Base-by-base conservation (phyloP, 2,113 vertebrate species). In the Emberiza fucata region DNA sequence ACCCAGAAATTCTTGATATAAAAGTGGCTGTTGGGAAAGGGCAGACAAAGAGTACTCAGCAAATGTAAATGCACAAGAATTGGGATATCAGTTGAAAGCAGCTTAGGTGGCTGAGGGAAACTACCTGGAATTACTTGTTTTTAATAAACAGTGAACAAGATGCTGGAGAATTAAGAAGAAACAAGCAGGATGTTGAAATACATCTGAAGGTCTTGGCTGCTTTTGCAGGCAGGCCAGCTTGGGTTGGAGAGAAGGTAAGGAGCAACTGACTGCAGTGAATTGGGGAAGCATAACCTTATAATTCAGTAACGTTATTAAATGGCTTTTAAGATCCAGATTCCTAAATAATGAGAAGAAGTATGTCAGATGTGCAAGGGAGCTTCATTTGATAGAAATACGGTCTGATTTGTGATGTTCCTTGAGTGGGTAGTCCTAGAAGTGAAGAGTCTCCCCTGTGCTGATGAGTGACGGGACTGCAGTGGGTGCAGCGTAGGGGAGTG, bases 301-400 rank as follows among this genome's bases (percentile, higher is more conserved):
- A 25, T 50, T 50, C 48, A 50, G 48, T 25, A 50, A 25, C 14
- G 21, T 72, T 69, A 61, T 8, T 50, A 64, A 42, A 31, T 25
- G 24, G 17, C 19, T 83, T 94, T 83, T 53, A 64, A 81, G 77
- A 80, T 80, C 37, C 28, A 7, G 16, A 40, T 60, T 56, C n/a
- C 50, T 80, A 18, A 86, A 66, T 24, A 35, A 86, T 31, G 4
- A 19, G 9, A 80, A 60, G n/a, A 82, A 82, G 51, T 23, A 71
- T 6, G 15, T 64, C 39, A 82, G 71, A 23, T 70, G n/a, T 0
- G 0, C 0, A 5, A 65, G 45, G 47, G 39, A 70, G 17, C 37
- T 86, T 77, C 2, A 13, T 56, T n/a, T 56, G 27, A 23, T 37
- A 69, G 39, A 76, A 71, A 16, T 5, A 40, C 0, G 0, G 44